phyloP scores from a whole-genome alignment of 2,113 vertebrate genomes.

The Hypanus sabinus region DNA sequence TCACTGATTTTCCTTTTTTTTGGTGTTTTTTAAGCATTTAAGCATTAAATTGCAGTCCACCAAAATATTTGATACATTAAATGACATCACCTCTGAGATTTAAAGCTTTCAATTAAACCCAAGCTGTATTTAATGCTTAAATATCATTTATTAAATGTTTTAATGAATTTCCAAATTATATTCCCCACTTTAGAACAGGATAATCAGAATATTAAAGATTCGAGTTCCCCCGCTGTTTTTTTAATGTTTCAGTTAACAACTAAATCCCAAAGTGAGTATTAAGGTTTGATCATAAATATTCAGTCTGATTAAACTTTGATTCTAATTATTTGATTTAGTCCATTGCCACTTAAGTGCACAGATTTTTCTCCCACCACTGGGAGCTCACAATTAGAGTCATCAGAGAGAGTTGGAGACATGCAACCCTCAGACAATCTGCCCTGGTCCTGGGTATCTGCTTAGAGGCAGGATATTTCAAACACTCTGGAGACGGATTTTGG shows the following conservation, averaged over 20 bases:
- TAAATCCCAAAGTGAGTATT: slow-evolving; percentile 9
- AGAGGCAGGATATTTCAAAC: too few species aligned
- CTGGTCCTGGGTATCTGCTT: too few species aligned
- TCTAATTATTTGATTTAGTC: neutral
- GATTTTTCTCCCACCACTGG: too few species aligned
- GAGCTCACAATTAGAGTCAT: too few species aligned
- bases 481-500: neutral
- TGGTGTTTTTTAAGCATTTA: neutral
- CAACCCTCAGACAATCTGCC: too few species aligned
- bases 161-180: slow-evolving; percentile 14
- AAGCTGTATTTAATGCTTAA: neutral
- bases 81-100: neutral
- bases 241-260: slow-evolving; percentile 6
- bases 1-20: neutral
- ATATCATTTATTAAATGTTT: slow-evolving; percentile 17
- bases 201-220: neutral
- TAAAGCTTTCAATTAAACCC: neutral
- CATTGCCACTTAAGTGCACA: neutral
- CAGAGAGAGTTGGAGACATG: too few species aligned
- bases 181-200: neutral
- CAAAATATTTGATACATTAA: slow-evolving; percentile 1
- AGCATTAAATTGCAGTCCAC: neutral
- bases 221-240: neutral
- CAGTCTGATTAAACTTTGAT: neutral
- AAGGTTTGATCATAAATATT: slow-evolving; percentile 16